Conservation (phyloP, 2,888 invertebrate species). For the Eupithecia dodoneata region DNA sequence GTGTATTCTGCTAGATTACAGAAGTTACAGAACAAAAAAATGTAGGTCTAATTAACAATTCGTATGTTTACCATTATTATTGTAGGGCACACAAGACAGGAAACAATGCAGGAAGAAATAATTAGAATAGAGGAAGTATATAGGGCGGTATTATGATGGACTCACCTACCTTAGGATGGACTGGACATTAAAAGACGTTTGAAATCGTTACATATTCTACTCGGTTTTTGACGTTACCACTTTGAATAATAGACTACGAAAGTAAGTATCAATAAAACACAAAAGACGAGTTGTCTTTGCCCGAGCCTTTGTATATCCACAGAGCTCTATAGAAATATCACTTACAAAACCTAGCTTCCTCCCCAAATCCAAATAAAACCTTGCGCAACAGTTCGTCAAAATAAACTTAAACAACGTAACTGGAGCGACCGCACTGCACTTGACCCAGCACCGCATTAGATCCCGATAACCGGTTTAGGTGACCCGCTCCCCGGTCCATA, state of each 20-base stretch:
- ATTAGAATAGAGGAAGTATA: no score
- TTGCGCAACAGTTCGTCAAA: background rate
- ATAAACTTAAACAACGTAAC: background rate
- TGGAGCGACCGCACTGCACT: constrained; percentile 37
- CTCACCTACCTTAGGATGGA: no score
- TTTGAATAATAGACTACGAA: background rate
- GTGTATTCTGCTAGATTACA: no score
- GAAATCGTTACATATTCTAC: background rate
- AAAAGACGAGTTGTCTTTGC: background rate
- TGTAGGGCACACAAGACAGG: no score
- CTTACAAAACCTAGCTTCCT: background rate
- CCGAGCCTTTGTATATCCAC: background rate
- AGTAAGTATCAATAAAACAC: background rate
- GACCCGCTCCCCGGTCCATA: constrained; percentile 45
- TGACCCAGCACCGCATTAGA: constrained; percentile 57
- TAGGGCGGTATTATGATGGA: no score
- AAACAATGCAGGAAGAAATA: no score
- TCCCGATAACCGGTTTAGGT: constrained; percentile 58
- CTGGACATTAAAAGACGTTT: background rate
- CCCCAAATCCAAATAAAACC: background rate
- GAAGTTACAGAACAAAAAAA: no score
- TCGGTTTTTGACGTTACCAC: background rate
- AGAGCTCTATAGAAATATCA: background rate
- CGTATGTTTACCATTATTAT: no score
- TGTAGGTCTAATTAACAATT: no score